A percentile compares a stretch with the other conserved stretches of the same genome.
Evolutionary conservation across 2,888 invertebrate species (phyloP).

Genomic region (Notocelia uddmanniana): DNA sequence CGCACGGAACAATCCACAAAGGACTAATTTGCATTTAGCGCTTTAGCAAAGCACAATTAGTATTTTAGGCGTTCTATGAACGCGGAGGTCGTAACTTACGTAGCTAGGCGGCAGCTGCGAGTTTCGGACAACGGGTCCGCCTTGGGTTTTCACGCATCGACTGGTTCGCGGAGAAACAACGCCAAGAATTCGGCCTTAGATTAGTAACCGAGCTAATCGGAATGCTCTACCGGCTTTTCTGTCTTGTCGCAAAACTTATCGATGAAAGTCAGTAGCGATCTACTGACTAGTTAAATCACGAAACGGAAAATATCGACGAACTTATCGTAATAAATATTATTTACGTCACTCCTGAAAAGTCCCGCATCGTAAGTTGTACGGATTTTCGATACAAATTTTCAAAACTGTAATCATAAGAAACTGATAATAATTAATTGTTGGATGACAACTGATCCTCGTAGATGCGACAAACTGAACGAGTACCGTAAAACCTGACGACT

Average conservation of each 20-base stretch:
- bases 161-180: constrained; percentile 66
- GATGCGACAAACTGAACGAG: no score
- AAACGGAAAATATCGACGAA: not conserved
- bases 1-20: not conserved
- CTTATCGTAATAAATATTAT: no score
- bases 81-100: constrained; percentile 12
- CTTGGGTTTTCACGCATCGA: constrained; percentile 65
- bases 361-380: no score
- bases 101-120: constrained; percentile 23
- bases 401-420: no score
- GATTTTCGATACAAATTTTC: no score
- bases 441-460: no score
- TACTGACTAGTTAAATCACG: no score
- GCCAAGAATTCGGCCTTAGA: constrained; percentile 61
- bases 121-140: constrained; percentile 17
- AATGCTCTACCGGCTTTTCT: not conserved
- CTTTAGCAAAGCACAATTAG: constrained; percentile 21
- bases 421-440: no score
- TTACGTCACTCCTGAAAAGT: no score
- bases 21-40: constrained; percentile 22
- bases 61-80: constrained; percentile 11
- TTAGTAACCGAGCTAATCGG: constrained; percentile 44
- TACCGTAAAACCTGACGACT: no score
- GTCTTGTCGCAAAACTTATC: not conserved
- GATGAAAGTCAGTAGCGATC: no score